Conservation (phyloP, 2,797 vertebrate species). For the Diceros bicornis region DNA sequence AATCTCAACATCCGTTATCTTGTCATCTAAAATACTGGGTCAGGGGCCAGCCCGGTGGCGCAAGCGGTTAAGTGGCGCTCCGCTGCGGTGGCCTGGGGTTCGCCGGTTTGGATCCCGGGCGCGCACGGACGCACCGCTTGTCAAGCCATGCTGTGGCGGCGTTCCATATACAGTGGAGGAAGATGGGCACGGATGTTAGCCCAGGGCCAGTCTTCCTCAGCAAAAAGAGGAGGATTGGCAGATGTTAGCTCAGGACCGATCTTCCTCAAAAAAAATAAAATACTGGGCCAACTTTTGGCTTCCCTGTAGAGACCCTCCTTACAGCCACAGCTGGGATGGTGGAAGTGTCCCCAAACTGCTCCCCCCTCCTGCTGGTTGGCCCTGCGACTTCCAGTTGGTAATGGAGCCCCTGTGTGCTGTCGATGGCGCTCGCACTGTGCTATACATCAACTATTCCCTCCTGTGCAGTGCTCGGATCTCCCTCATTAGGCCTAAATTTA, state of each 20-base stretch:
- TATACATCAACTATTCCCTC: constrained; percentile 77
- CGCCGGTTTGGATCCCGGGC: no score
- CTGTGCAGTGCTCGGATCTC: constrained; percentile 59
- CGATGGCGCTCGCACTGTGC: neutral
- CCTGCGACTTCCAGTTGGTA: neutral
- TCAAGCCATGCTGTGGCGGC: no score
- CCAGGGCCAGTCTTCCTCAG: no score
- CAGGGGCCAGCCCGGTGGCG: no score
- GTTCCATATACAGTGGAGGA: no score
- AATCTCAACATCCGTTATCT: neutral
- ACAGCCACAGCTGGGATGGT: neutral
- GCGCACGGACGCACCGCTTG: no score
- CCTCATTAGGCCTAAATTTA: constrained; percentile 86
- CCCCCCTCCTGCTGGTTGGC: neutral
- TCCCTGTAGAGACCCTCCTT: neutral
- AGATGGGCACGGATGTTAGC: no score
- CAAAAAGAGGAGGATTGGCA: no score
- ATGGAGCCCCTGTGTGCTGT: constrained; percentile 69
- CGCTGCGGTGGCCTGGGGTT: no score
- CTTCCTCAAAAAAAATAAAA: neutral
- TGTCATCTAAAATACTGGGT: neutral
- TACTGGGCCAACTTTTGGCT: neutral
- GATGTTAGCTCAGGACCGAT: no score
- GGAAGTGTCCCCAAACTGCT: neutral
- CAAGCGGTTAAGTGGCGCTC: no score